Percentiles rank a stretch among this genome's conserved stretches.
Conservation (phyloP, 2,888 invertebrate species). For the Cheilosia vulpina region DNA sequence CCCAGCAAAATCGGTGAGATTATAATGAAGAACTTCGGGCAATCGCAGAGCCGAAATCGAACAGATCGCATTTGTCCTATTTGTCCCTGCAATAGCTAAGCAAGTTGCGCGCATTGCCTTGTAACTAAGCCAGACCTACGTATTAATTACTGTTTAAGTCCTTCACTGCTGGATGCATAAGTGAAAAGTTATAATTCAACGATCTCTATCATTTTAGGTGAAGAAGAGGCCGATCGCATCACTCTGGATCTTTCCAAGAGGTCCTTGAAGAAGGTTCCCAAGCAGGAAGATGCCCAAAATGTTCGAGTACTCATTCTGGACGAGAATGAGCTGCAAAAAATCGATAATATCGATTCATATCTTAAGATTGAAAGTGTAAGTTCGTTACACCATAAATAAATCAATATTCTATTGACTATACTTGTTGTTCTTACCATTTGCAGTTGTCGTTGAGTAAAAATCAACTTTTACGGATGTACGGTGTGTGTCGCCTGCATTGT, state of each 20-base stretch:
- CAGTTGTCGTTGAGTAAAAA: slow-evolving; percentile 94
- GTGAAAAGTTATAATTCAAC: background rate
- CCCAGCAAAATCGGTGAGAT: no score
- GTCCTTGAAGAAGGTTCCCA: slow-evolving; percentile 92
- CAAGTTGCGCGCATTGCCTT: no score
- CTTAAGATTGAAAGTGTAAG: slow-evolving; percentile 90
- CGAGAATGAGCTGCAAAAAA: slow-evolving; percentile 93
- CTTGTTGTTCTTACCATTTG: slow-evolving; percentile 70
- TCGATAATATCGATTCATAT: slow-evolving; percentile 94
- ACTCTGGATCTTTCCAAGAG: slow-evolving; percentile 91
- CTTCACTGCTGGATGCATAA: no score
- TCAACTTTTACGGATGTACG: slow-evolving; percentile 93
- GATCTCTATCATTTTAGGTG: slow-evolving; percentile 77
- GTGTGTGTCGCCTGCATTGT: slow-evolving; percentile 91
- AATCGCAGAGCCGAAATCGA: no score
- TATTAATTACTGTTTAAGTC: no score
- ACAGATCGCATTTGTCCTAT: no score
- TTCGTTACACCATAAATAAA: background rate
- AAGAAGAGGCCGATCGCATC: slow-evolving; percentile 81
- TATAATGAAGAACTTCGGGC: no score
- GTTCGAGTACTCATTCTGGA: slow-evolving; percentile 90
- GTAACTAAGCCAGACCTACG: no score
- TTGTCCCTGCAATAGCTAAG: no score
- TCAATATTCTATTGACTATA: background rate
- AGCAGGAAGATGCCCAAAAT: slow-evolving; percentile 87